Evolutionary conservation across 2,888 invertebrate species (phyloP), one percentile per base, ranked within the genome.

Genomic region (Ectropis crepuscularia): DNA sequence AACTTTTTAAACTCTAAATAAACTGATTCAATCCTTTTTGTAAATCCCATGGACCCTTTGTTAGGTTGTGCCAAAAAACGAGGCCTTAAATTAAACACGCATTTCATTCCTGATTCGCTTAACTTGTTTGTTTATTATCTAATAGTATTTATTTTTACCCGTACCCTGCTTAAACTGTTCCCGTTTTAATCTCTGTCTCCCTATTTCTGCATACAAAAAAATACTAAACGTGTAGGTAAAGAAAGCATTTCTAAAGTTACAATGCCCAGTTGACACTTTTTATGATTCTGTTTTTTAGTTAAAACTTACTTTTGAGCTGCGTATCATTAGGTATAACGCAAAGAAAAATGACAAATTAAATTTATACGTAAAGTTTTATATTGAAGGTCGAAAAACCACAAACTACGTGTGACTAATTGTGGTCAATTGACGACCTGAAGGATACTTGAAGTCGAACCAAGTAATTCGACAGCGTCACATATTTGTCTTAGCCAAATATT

Each of bases 101-200:
- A 73, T 65, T 60, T 68, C 71, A 72, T 72, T 77, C 73, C 77
- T 72, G 76, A 80, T 81, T 84, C 77, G 68, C 78, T 81, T 73
- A 80, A 81, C 77, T 82, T 86, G 85, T 90, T 90, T 90, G 87
- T 88, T 88, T 86, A 85, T 88, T 85, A 82, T 86, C 81, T 90
- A 88, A 90, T 89, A 76, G 86, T 89, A 89, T 91, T 91, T 90
- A 85, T 85, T 88, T 89, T 88, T 90, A 88, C 86, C 85, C 84
- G 82, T 69, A 80, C 82, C 82, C 85, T 74, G 87, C 86, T 91
- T 88, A 89, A 87, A 86, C 86, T 85, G 87, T 90, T 89, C 89
- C 88, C 84, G 87, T 75, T 65, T 59, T 88, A 90, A 89, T 88
- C 89, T 84, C 73, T 73, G 71, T 73, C 72, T 69, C 62, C 63